Conservation (phyloP, 2,797 vertebrate genomes). For the Coregonus ussuriensis region DNA sequence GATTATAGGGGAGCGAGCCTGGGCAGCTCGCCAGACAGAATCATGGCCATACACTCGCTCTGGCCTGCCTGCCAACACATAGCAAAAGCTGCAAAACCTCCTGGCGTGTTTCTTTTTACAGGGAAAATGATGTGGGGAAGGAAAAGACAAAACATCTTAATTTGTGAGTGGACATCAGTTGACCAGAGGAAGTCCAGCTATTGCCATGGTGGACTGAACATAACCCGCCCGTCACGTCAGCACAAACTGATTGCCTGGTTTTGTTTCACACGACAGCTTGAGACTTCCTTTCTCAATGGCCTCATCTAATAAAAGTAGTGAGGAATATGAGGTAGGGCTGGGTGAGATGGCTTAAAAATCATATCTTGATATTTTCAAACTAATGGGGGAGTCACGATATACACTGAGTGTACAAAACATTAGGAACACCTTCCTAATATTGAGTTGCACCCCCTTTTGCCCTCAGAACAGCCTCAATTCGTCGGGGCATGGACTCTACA, state of each 20-base stretch:
- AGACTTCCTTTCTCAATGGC: background rate
- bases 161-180: conserved; percentile 16
- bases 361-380: too few relatives aligned
- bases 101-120: conserved; percentile 2
- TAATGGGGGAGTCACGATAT: too few relatives aligned
- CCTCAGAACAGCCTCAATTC: too few relatives aligned
- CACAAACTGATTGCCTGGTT: background rate
- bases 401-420: too few relatives aligned
- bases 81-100: conserved; percentile 23
- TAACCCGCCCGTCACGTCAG: background rate
- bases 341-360: too few relatives aligned
- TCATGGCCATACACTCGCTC: conserved; percentile 32
- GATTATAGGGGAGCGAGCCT: conserved; percentile 58
- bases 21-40: conserved; percentile 56
- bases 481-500: too few relatives aligned
- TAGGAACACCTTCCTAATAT: too few relatives aligned
- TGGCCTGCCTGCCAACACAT: conserved; percentile 38
- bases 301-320: background rate
- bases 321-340: background rate
- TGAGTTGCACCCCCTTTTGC: too few relatives aligned
- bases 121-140: conserved; percentile 36
- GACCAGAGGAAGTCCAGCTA: conserved; percentile 45
- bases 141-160: conserved; percentile 16
- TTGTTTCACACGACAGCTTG: background rate
- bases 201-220: conserved; percentile 2